Evolutionary conservation across 2,113 vertebrate species (phyloP).

Genomic region (Ctenodactylus gundi): DNA sequence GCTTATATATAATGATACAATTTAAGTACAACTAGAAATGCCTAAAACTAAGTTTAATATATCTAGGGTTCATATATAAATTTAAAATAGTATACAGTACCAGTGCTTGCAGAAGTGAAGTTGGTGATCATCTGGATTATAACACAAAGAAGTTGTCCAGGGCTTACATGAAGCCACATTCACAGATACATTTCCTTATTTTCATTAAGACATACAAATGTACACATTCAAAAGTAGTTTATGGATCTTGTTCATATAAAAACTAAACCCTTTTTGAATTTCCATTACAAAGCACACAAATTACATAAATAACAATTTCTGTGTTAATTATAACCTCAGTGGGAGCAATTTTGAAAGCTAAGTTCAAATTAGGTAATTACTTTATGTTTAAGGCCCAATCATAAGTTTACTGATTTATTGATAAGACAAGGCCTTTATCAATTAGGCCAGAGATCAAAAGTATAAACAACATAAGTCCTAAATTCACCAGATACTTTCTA

Average conservation of each 20-base stretch:
- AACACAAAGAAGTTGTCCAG: neutral
- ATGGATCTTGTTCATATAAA: slow-evolving; percentile 11
- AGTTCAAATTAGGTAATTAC: neutral
- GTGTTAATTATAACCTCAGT: neutral
- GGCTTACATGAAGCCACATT: neutral
- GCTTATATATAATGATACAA: neutral
- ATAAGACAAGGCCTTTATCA: neutral
- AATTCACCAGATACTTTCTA: neutral
- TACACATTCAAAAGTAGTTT: slow-evolving; percentile 19
- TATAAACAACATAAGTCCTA: neutral
- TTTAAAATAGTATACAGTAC: neutral
- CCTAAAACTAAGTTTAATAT: neutral
- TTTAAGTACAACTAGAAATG: neutral
- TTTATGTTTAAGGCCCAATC: neutral
- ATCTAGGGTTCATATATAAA: neutral
- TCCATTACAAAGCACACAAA: neutral
- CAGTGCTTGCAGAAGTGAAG: neutral
- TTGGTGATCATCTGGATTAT: neutral
- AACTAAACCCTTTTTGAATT: neutral
- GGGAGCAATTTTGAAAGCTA: slow-evolving; percentile 15
- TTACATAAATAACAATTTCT: neutral
- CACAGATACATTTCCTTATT: neutral
- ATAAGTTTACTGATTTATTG: neutral
- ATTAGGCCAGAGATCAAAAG: neutral
- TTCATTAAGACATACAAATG: neutral